These are phyloP conservation scores for Cheiracanthium punctorium DNA, from an alignment of 2,888 invertebrate genomes.

Conservation along the genomic window DNA sequence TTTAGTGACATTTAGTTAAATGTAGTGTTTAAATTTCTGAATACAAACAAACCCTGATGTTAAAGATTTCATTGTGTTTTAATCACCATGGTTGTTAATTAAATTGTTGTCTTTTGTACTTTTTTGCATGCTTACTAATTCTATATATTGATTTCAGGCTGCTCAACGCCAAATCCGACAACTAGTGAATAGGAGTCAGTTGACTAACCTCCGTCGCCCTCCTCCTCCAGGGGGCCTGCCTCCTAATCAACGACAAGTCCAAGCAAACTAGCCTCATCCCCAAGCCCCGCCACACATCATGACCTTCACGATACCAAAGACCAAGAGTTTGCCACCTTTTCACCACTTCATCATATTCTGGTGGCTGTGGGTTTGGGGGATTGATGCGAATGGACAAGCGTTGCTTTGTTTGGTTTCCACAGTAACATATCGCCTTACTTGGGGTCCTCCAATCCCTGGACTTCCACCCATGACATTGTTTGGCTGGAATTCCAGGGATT, in stretches of 20 bases:
- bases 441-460: conserved; percentile 27
- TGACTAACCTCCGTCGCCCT: conserved; percentile 73
- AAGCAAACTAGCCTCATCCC: conserved; percentile 66
- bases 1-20: too few relatives aligned
- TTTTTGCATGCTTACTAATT: too few relatives aligned
- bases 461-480: conserved; percentile 6
- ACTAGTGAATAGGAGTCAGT: conserved; percentile 79
- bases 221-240: conserved; percentile 52
- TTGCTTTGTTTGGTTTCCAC: conserved; percentile 71
- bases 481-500: conserved; percentile 19
- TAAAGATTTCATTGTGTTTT: too few relatives aligned
- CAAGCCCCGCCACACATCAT: conserved; percentile 65
- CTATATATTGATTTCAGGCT: conserved; percentile 96
- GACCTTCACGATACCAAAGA: conserved; percentile 71
- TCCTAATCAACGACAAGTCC: conserved; percentile 63
- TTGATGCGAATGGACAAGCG: conserved; percentile 56
- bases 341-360: conserved; percentile 8
- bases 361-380: conserved; percentile 69
- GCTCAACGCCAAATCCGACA: conserved; percentile 94
- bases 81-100: too few relatives aligned
- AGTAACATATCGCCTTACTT: conserved; percentile 69
- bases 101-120: too few relatives aligned
- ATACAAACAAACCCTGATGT: too few relatives aligned
- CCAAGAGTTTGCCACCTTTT: conserved; percentile 65
- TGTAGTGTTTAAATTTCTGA: too few relatives aligned